Evolutionary conservation across 2,113 vertebrate species (phyloP).

Genomic region (pig (Sus scrofa)): T2T-Sscrofa CM000814.6:143887501-143888000

Average conservation of each 20-base stretch:
- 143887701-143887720: background rate
- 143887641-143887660: background rate
- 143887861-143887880: rapidly evolving
- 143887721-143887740: background rate
- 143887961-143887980: rapidly evolving
- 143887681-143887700: background rate
- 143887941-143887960: background rate
- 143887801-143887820: background rate
- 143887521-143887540: rapidly evolving
- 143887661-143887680: background rate
- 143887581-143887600: rapidly evolving
- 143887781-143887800: rapidly evolving
- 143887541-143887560: rapidly evolving
- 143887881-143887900: rapidly evolving
- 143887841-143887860: background rate
- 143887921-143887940: background rate
- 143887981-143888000: constrained; percentile 69
- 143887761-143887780: background rate
- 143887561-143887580: background rate
- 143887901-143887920: no score
- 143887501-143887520: background rate
- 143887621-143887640: background rate
- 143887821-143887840: background rate
- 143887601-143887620: background rate
- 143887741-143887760: background rate